Evolutionary conservation across 2,888 invertebrate species (phyloP), one percentile per base, ranked within the genome.

Genomic region (Serrognathus titanus): DNA sequence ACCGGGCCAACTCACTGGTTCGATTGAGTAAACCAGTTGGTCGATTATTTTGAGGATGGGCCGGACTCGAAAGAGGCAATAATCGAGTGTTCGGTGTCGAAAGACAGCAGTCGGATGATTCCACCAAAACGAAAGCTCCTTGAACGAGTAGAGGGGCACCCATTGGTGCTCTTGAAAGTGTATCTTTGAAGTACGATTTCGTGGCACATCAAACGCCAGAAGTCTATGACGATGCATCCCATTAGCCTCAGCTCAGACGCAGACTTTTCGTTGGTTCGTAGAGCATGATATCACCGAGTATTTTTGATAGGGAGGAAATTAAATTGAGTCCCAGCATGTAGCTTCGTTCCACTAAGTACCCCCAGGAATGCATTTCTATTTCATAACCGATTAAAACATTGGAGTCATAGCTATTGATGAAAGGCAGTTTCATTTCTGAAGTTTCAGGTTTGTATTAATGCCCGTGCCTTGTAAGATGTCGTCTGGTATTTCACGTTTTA

Each of bases 331-430:
- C 85, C 51, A 97, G 78, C 46, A 80, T 71, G 62, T 85, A 83
- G 0, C 92, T 89, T 66, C 98, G 81, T 68, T 95, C 90, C 12
- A 95, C 82, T 6, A 97, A 72, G 71, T 92, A 98, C 2, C 97
- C 97, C 96, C 96, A 97, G 0, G 97, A 97, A 50, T 84, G 79
- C 83, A 88, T 87, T 80, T 96, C 92, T 56, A 94, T 88, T 83
- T 97, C 97, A 80, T 93, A 98, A 1, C 97, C 97, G 49, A 92
- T 85, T 68, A 96, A 82, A 64, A 98, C 92, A 74, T 98, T 97
- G 0, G 97, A 95, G 81, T 98, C 95, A 78, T 86, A 88, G 59
- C 81, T 82, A 36, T 79, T 79, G 6, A 94, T 82, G 40, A 92
- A 70, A 16, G 83, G 76, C 20, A 94, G 76, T 57, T 84, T 82